Conservation (phyloP, 2,888 invertebrate genomes). For the Conops quadrifasciatus region DNA sequence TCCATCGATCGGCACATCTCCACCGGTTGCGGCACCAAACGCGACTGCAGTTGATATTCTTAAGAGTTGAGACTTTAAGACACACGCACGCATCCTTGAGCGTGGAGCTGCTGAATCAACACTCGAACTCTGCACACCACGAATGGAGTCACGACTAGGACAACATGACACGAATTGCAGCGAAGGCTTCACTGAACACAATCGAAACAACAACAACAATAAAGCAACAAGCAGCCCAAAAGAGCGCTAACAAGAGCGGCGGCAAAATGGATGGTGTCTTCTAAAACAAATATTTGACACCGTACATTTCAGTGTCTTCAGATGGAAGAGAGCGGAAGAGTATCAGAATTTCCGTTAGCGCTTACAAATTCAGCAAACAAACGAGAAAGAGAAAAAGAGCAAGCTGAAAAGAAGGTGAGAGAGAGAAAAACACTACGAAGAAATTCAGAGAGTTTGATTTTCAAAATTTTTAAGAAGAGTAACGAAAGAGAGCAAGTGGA, state of each 20-base stretch:
- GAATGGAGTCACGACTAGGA: conserved; percentile 18
- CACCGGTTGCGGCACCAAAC: conserved; percentile 64
- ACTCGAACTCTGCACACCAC: neutral
- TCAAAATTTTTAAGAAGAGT: too few relatives aligned
- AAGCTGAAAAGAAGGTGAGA: too few relatives aligned
- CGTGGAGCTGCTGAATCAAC: conserved; percentile 4
- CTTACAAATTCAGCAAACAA: neutral
- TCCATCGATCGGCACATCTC: conserved; percentile 48
- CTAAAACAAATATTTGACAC: conserved; percentile 28
- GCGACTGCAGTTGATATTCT: conserved; percentile 65
- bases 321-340: neutral
- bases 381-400: too few relatives aligned
- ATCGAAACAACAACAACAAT: neutral
- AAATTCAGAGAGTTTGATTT: too few relatives aligned
- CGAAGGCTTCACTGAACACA: neutral
- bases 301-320: conserved; percentile 3
- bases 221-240: conserved; percentile 47
- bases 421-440: too few relatives aligned
- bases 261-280: conserved; percentile 13
- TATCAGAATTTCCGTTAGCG: neutral
- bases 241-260: neutral
- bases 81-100: conserved; percentile 14
- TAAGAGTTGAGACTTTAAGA: conserved; percentile 36
- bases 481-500: too few relatives aligned
- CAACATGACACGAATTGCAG: neutral